Evolutionary conservation across 2,888 invertebrate genomes (phyloP).

Genomic region (Himalopsyche japonica): DNA sequence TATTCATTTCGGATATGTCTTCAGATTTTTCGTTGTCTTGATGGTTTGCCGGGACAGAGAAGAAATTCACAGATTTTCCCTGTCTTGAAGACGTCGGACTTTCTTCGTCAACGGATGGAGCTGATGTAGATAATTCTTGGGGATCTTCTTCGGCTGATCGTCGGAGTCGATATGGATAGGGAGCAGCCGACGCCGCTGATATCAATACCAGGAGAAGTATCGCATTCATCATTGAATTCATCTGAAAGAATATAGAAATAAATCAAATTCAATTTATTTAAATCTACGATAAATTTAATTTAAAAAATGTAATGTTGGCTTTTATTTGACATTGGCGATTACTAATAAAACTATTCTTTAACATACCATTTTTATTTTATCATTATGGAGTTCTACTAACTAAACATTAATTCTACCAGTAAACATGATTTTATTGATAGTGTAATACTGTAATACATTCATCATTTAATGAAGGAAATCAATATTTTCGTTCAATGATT

Average conservation of each 20-base stretch:
- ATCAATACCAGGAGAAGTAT: conserved; percentile 20
- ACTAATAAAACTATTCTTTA: too few relatives aligned
- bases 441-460: too few relatives aligned
- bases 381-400: too few relatives aligned
- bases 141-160: conserved; percentile 26
- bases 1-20: conserved; percentile 44
- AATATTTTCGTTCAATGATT: too few relatives aligned
- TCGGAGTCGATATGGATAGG: conserved; percentile 25
- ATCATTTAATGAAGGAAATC: too few relatives aligned
- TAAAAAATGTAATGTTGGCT: too few relatives aligned
- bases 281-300: too few relatives aligned
- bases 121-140: neutral
- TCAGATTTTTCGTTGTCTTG: conserved; percentile 47
- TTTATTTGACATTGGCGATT: too few relatives aligned
- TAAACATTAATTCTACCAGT: too few relatives aligned
- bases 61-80: conserved; percentile 10
- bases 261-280: neutral
- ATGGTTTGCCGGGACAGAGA: conserved; percentile 43
- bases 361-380: too few relatives aligned
- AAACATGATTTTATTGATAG: too few relatives aligned
- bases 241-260: conserved; percentile 29
- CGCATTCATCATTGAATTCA: conserved; percentile 9
- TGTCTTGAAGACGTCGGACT: neutral
- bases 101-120: neutral
- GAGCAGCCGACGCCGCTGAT: conserved; percentile 27